These are phyloP conservation scores for Ammodramus savannarum DNA, from an alignment of 2,113 vertebrate genomes.

Conservation along the genomic window DNA sequence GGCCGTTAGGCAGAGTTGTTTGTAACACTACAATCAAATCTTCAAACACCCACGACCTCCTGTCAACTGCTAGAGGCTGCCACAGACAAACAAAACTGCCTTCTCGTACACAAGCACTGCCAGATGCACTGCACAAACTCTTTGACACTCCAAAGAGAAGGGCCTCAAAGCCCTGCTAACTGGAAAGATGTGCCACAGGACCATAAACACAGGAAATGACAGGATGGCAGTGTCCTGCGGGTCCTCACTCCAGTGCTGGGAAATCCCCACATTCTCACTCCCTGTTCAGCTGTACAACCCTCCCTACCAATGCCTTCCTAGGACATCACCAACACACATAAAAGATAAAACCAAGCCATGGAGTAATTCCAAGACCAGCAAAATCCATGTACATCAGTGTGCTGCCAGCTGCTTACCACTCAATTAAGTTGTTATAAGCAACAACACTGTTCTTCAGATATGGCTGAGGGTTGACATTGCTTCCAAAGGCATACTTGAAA, in stretches of 20 bases:
- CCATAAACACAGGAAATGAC: background rate
- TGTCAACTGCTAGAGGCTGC: background rate
- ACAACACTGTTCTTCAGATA: constrained; percentile 94
- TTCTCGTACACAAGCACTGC: background rate
- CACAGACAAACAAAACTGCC: background rate
- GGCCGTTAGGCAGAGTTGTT: background rate
- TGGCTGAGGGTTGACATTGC: constrained; percentile 87
- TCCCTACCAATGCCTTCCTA: background rate
- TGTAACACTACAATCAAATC: background rate
- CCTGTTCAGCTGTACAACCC: background rate
- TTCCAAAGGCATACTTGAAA: constrained; percentile 94
- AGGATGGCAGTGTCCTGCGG: background rate
- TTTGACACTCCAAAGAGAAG: background rate
- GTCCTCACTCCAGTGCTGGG: background rate
- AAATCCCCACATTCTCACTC: background rate
- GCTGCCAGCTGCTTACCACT: constrained; percentile 75
- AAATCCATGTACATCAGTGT: background rate
- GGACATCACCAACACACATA: background rate
- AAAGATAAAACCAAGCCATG: background rate
- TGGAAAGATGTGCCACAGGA: background rate
- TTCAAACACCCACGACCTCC: background rate
- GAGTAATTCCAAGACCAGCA: background rate
- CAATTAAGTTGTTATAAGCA: constrained; percentile 86
- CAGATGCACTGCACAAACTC: background rate
- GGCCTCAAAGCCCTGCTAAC: background rate